These are phyloP conservation scores for Heliornis fulica DNA, from an alignment of 2,113 vertebrate genomes.

Conservation along the genomic window DNA sequence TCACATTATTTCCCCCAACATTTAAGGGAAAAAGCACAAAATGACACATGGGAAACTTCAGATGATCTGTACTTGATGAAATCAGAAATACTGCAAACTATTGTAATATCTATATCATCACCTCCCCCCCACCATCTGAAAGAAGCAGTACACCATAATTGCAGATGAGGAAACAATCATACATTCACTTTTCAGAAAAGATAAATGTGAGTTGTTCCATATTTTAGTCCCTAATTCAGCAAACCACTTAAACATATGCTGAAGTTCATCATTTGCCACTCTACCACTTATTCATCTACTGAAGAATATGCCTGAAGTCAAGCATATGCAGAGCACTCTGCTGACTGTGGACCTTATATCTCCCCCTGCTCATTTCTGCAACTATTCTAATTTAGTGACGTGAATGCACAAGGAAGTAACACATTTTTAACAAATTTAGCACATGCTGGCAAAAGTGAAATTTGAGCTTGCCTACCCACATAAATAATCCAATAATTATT, in stretches of 20 bases:
- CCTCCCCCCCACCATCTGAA: background rate
- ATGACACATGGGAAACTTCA: background rate
- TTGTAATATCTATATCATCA: background rate
- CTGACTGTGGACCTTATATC: background rate
- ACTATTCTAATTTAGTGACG: background rate
- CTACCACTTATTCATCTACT: background rate
- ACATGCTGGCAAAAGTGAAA: background rate
- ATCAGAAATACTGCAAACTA: background rate
- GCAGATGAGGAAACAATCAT: background rate
- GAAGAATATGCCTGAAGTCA: slow-evolving; percentile 19
- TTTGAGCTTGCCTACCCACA: background rate
- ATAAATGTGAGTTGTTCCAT: background rate
- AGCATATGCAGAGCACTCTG: slow-evolving; percentile 22
- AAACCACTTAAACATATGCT: slow-evolving; percentile 35
- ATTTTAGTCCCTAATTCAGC: background rate
- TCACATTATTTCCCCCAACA: background rate
- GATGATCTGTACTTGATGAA: background rate
- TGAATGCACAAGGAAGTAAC: background rate
- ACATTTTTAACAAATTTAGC: background rate
- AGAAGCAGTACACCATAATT: background rate
- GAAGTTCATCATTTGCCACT: background rate
- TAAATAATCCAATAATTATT: background rate
- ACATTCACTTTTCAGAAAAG: background rate
- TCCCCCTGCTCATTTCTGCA: background rate
- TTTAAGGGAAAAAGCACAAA: background rate